phyloP scores from a whole-genome alignment of 2,797 vertebrate genomes.

The Botia almorhae region DNA sequence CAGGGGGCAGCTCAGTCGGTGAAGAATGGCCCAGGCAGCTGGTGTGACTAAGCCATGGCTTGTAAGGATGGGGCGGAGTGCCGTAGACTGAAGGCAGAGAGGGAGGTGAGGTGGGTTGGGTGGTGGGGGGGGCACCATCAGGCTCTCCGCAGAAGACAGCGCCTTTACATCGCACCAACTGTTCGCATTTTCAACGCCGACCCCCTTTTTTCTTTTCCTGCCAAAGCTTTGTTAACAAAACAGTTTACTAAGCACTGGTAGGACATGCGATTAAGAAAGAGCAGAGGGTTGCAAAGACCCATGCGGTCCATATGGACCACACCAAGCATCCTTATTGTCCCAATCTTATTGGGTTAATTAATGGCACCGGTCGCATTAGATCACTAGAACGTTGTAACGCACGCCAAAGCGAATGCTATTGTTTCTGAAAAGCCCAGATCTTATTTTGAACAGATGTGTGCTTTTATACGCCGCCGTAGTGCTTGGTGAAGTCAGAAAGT shows the following conservation, averaged over 20 bases:
- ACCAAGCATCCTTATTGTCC: constrained; percentile 57
- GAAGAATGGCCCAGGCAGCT: constrained; percentile 89
- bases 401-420: constrained; percentile 40
- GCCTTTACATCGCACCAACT: constrained; percentile 88
- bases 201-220: constrained; percentile 75
- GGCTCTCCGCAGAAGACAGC: constrained; percentile 79
- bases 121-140: constrained; percentile 54
- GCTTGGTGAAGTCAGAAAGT: background rate
- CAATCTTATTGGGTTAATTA: constrained; percentile 51
- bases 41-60: constrained; percentile 88
- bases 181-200: constrained; percentile 85
- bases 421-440: background rate
- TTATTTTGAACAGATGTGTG: background rate
- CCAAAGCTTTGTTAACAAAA: constrained; percentile 88
- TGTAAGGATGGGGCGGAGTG: constrained; percentile 77
- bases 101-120: constrained; percentile 21
- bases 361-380: constrained; percentile 49
- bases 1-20: constrained; percentile 81
- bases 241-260: constrained; percentile 83
- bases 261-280: constrained; percentile 64
- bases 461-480: background rate
- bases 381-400: constrained; percentile 42
- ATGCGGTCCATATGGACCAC: constrained; percentile 61
- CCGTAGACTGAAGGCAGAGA: constrained; percentile 43
- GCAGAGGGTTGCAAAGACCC: constrained; percentile 50